Evolutionary conservation across 2,113 vertebrate genomes (phyloP), one percentile per base, ranked within the genome.

Genomic region (Pyxicephalus adspersus): DNA sequence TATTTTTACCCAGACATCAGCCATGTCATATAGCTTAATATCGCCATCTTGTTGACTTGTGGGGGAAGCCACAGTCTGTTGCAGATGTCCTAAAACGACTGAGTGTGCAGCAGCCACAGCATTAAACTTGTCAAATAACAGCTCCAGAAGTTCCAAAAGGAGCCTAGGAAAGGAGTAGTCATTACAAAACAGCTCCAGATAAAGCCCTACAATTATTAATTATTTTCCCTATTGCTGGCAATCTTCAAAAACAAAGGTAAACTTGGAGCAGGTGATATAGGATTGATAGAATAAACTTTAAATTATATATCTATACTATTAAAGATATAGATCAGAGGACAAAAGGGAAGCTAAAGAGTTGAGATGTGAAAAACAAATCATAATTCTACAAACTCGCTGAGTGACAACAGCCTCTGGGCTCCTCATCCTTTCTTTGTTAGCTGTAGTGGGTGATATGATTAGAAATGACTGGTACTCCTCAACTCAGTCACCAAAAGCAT

Each of bases 1-100:
- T 87, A 99, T 99, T 91, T 99, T 98, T 87, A 97, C 96, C 85
- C 96, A 98, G 76, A 99, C 98, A 0, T 99, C 97, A 0, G 97
- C 97, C 92, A 98, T 98, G 85, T 99, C 98, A 0, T 99, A 99
- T 22, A 99, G 91, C 66, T 98, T 99, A 91, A 96, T 93, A 0
- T 95, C 95, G 8, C 95, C 89, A 0, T 94, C 93, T 0, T 91
- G 85, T 55, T 94, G 94, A 67, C 93, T 88, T 72, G 86, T 83
- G 0, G 92, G 92, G 28, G 92, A 92, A 57, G 89, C 86, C 3
- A 94, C 93, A 0, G 94, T 94, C 83, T 93, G 92, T 88, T 97
- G 96, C 83, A 99, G 93, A 82, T 97, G 95, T 34, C 92, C 89
- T 77, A 98, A 87, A 73, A 98, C 97, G 45, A 98, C 89, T 0